These are phyloP conservation scores for Adelognathus sp. DNA, from an alignment of 2,888 invertebrate genomes.

Conservation along the genomic window DNA sequence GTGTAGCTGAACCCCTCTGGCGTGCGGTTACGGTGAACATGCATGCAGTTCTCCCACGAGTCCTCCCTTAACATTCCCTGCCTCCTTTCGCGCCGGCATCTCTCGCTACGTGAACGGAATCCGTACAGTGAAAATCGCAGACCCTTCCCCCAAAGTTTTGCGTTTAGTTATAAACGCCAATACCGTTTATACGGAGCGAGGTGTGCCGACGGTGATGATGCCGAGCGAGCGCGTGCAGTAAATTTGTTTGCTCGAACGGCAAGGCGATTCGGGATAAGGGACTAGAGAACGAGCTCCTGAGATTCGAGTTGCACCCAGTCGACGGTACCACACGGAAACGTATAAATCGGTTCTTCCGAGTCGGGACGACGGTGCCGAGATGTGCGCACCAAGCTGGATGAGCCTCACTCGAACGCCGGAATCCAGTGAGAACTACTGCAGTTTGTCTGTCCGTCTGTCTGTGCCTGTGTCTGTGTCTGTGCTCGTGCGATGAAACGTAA, in stretches of 20 bases:
- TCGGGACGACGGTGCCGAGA: constrained; percentile 24
- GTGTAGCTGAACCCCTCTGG: constrained; percentile 39
- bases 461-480: too few species aligned
- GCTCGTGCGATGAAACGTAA: not conserved
- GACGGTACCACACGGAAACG: constrained; percentile 9
- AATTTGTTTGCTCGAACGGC: not conserved
- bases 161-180: constrained; percentile 39
- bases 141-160: constrained; percentile 22
- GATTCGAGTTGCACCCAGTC: not conserved
- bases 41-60: constrained; percentile 47
- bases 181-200: constrained; percentile 14
- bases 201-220: constrained; percentile 7
- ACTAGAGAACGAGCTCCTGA: not conserved
- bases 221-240: constrained; percentile 19
- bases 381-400: constrained; percentile 8
- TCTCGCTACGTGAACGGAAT: constrained; percentile 41
- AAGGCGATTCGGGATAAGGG: not conserved
- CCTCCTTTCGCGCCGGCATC: constrained; percentile 2
- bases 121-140: constrained; percentile 34
- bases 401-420: not conserved
- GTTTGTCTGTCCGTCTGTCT: not conserved
- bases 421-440: not conserved
- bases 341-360: constrained; percentile 38
- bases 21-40: constrained; percentile 47
- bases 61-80: constrained; percentile 19